Evolutionary conservation across 2,113 vertebrate species (phyloP).

Genomic region (Aphelocoma coerulescens): DNA sequence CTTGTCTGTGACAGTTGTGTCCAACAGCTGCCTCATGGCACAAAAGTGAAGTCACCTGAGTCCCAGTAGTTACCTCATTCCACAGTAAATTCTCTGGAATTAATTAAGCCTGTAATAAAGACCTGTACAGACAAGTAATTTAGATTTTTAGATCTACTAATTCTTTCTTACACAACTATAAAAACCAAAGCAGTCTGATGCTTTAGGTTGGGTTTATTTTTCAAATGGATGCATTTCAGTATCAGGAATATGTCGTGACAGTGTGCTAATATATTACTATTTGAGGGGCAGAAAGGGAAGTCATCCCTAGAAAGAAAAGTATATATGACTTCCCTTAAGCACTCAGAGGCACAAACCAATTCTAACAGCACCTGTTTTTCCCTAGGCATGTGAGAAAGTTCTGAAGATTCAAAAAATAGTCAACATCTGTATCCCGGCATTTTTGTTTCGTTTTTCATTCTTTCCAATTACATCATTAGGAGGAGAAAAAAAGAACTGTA

Average conservation of each 20-base stretch:
- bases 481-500: background rate
- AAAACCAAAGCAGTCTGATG: background rate
- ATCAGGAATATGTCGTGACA: background rate
- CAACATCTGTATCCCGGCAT: background rate
- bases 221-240: background rate
- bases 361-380: constrained; percentile 39
- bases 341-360: background rate
- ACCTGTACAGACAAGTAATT: background rate
- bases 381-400: constrained; percentile 4
- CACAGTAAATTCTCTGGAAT: background rate
- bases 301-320: background rate
- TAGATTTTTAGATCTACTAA: background rate
- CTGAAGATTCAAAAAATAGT: background rate
- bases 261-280: background rate
- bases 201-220: background rate
- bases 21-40: background rate
- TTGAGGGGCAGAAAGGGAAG: background rate
- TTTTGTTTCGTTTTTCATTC: background rate
- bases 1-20: background rate
- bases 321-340: background rate
- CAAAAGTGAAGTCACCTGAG: background rate
- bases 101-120: background rate
- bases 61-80: background rate
- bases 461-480: background rate
- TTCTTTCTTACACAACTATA: background rate